These are phyloP conservation scores for Panzeria rudis DNA, from an alignment of 2,888 invertebrate genomes.

Conservation along the genomic window DNA sequence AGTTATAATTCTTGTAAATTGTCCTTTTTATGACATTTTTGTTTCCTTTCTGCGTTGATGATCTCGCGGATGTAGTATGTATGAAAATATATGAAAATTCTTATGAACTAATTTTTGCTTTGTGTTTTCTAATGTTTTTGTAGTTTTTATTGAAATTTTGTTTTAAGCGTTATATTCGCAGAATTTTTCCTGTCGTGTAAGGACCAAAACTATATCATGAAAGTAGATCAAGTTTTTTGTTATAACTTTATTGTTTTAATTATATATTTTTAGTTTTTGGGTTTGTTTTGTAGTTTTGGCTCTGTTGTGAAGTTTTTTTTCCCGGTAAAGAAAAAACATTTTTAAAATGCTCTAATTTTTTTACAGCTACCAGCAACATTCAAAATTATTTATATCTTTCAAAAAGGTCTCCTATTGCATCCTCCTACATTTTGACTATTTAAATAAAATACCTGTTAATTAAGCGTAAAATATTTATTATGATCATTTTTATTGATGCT, in stretches of 20 bases:
- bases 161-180: constrained; percentile 39
- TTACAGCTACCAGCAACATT: constrained; percentile 19
- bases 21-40: constrained; percentile 64
- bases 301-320: too few species aligned
- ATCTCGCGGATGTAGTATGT: constrained; percentile 32
- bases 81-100: constrained; percentile 76
- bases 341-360: constrained; percentile 66
- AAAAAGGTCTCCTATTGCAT: too few species aligned
- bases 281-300: too few species aligned
- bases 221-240: constrained; percentile 82
- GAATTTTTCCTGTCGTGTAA: constrained; percentile 76
- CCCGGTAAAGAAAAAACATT: constrained; percentile 23
- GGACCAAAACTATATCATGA: constrained; percentile 76
- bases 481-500: constrained; percentile 44
- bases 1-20: constrained; percentile 42
- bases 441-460: constrained; percentile 49
- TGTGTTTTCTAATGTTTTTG: constrained; percentile 58
- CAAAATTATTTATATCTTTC: constrained; percentile 11
- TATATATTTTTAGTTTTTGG: too few species aligned
- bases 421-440: too few species aligned
- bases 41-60: constrained; percentile 14
- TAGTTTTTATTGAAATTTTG: constrained; percentile 73
- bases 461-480: constrained; percentile 57
- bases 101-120: constrained; percentile 74
- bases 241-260: constrained; percentile 75